Percentiles rank a stretch among this genome's conserved stretches.
phyloP scores from a whole-genome alignment of 2,113 vertebrate species.

The Struthio camelus region DNA sequence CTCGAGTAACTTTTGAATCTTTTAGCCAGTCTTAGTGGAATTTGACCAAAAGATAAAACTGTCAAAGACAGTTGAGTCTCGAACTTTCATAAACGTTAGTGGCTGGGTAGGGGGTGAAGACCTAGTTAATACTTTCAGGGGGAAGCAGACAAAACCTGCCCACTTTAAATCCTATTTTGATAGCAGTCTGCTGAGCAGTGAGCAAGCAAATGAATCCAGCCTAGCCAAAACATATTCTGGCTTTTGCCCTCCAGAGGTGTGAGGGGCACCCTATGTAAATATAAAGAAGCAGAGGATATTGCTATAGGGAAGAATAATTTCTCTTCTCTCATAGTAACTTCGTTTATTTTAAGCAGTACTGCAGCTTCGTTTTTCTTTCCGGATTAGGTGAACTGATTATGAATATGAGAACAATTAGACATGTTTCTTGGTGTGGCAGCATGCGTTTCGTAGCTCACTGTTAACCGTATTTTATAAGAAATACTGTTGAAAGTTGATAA shows the following conservation, averaged over 20 bases:
- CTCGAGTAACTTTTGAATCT: not conserved
- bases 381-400: not conserved
- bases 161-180: not conserved
- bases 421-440: not conserved
- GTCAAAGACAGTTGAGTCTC: not conserved
- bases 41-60: not conserved
- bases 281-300: not conserved
- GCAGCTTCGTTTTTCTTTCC: not conserved
- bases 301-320: not conserved
- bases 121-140: not conserved
- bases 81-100: not conserved
- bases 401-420: not conserved
- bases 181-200: not conserved
- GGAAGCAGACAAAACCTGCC: not conserved
- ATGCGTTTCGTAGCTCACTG: not conserved
- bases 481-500: not conserved
- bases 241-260: not conserved
- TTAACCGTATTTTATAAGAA: not conserved
- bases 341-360: not conserved
- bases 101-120: not conserved
- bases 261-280: fast-evolving
- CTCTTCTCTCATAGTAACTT: not conserved
- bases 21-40: not conserved
- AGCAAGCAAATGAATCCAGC: not conserved
- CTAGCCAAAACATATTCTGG: not conserved